Evolutionary conservation across 2,113 vertebrate species (phyloP), one percentile per base, ranked within the genome.

Genomic region (Rhodinocichla rosea): DNA sequence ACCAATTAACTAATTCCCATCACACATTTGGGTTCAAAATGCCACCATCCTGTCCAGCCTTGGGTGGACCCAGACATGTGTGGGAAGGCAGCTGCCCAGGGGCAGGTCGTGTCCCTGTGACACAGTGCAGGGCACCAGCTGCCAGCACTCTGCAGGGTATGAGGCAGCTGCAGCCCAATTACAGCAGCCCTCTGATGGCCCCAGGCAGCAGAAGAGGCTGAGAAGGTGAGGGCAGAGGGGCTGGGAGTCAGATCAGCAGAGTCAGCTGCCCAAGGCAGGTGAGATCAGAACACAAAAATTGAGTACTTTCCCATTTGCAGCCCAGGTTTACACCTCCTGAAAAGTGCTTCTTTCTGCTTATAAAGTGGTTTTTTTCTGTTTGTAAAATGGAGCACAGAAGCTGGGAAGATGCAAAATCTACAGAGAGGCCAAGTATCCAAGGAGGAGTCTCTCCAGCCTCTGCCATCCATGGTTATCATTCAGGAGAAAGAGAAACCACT

Each of bases 81-180:
- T 74, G 53, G 60, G 59, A 21, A 27, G 44, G 3, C 67, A 71
- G 56, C 15, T 4, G 20, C 9, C 40, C 0, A 0, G 52, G 49
- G 68, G 44, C 71, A 83, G 53, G 76, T 68, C 39, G 57, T 0
- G 0, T 19, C 49, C 59, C 59, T 52, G 33, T 40, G 76, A 19
- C 47, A 32, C 10, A 19, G 53, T 13, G 0, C 4, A 3, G 76
- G 30, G 53, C 63, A 83, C 33, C 75, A 45, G 83, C 68, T 83
- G 71, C 53, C 7, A 1, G 35, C 49, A 26, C 12, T 0, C 12
- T 1, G 1, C 26, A 17, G 21, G n/a, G 2, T 5, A 2, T 0
- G 11, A 42, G 42, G 27, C 0, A 0, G 44, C 7, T 5, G 4
- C 47, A 44, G 64, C 42, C 37, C 2, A 6, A 13, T 55, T 35